Conservation (phyloP, 2,797 vertebrate species). For the Manis javanica region DNA sequence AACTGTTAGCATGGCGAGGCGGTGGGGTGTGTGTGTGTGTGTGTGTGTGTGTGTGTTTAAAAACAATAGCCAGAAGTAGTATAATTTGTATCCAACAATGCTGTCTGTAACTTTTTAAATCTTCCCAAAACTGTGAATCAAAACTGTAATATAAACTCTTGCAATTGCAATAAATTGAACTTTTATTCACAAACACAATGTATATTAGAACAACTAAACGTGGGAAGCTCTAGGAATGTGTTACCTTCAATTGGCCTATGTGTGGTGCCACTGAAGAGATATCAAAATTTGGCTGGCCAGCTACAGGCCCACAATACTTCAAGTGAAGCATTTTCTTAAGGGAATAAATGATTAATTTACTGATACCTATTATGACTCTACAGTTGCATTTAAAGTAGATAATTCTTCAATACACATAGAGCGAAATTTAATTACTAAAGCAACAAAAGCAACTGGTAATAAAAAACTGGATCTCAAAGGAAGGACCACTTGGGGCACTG, state of each 20-base stretch:
- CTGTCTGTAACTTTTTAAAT: background rate
- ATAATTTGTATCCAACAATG: background rate
- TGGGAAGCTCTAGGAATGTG: background rate
- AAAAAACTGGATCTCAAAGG: background rate
- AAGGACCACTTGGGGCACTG: background rate
- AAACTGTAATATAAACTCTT: background rate
- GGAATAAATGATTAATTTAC: background rate
- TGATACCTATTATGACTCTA: background rate
- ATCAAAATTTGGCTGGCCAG: background rate
- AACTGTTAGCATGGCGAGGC: background rate
- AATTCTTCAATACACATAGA: background rate
- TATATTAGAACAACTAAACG: constrained; percentile 4
- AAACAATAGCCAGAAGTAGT: background rate
- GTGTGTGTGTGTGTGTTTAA: background rate
- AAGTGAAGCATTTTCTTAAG: background rate
- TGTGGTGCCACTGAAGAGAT: constrained; percentile 9
- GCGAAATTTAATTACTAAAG: constrained; percentile 4
- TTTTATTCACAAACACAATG: background rate
- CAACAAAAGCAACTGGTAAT: background rate
- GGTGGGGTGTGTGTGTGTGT: background rate
- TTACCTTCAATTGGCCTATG: background rate
- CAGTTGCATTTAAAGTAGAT: background rate
- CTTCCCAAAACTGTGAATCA: constrained; percentile 6
- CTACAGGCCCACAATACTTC: background rate
- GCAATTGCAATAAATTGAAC: background rate